These are phyloP conservation scores for Apodemus agrarius DNA, from an alignment of 2,797 vertebrate genomes.

Conservation along the genomic window DNA sequence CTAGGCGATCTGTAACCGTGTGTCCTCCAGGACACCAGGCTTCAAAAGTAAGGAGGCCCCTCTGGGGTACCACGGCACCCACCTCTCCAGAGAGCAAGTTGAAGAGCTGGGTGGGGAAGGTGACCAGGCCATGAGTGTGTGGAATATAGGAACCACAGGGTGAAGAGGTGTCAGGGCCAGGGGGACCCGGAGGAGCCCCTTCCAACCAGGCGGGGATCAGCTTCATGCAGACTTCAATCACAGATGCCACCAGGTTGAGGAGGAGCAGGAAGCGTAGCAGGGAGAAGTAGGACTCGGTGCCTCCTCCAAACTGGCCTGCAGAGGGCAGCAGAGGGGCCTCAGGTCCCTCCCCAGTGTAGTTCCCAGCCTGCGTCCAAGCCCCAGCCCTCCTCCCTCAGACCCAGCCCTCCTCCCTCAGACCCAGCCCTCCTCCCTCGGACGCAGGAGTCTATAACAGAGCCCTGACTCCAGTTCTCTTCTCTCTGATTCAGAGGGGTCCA, in stretches of 20 bases:
- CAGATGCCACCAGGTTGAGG: conserved; percentile 91
- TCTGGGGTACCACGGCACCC: background rate
- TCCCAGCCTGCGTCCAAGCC: background rate
- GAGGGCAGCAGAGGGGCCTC: conserved; percentile 16
- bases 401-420: background rate
- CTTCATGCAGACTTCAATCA: conserved; percentile 89
- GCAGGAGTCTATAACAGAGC: background rate
- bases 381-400: no score
- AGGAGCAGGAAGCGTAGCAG: conserved; percentile 94
- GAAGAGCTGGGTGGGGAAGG: conserved; percentile 89
- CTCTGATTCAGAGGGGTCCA: background rate
- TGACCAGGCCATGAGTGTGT: conserved; percentile 81
- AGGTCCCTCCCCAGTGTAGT: no score
- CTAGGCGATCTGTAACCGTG: background rate
- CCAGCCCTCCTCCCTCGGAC: background rate
- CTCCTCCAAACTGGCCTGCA: conserved; percentile 93
- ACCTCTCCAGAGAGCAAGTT: conserved; percentile 93
- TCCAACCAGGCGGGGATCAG: conserved; percentile 88
- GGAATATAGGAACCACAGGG: conserved; percentile 81
- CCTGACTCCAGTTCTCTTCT: background rate
- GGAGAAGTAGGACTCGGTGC: conserved; percentile 92
- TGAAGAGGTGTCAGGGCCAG: background rate
- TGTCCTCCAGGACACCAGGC: background rate
- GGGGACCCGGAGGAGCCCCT: background rate
- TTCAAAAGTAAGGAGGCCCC: no score